phyloP scores from a whole-genome alignment of 2,888 invertebrate genomes.

The Bombylius major region DNA sequence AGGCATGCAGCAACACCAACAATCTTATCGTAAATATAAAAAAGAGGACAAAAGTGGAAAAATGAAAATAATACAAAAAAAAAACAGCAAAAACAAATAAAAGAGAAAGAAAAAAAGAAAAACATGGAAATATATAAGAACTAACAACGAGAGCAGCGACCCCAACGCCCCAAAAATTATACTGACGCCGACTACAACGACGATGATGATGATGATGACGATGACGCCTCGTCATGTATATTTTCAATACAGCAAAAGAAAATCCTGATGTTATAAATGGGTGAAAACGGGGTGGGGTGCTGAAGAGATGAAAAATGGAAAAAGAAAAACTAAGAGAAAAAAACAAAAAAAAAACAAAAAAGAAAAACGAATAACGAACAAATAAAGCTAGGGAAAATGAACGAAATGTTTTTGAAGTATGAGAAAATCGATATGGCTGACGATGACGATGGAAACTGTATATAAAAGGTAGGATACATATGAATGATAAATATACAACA shows the following conservation, averaged over 20 bases:
- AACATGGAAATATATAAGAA: constrained; percentile 1
- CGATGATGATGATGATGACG: too few relatives aligned
- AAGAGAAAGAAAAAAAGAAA: not conserved
- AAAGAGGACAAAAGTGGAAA: too few relatives aligned
- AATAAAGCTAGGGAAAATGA: not conserved
- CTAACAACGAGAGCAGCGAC: not conserved
- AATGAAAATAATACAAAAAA: too few relatives aligned
- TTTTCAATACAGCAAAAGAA: constrained; percentile 3
- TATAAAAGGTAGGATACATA: not conserved
- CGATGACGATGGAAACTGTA: not conserved
- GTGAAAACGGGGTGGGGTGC: too few relatives aligned
- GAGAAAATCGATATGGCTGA: constrained; percentile 12
- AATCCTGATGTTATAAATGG: not conserved
- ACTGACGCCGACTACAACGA: not conserved
- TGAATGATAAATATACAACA: too few relatives aligned
- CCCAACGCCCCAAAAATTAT: constrained; percentile 8
- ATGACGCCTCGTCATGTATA: not conserved
- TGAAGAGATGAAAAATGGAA: too few relatives aligned
- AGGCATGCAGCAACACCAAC: too few relatives aligned
- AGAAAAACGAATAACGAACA: not conserved
- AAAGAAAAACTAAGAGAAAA: too few relatives aligned
- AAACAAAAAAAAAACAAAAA: too few relatives aligned
- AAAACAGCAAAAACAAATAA: not conserved
- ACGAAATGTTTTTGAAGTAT: not conserved
- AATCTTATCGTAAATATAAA: too few relatives aligned